Conservation (phyloP, 1,140 invertebrate species). For the Hyphantria cunea region DNA sequence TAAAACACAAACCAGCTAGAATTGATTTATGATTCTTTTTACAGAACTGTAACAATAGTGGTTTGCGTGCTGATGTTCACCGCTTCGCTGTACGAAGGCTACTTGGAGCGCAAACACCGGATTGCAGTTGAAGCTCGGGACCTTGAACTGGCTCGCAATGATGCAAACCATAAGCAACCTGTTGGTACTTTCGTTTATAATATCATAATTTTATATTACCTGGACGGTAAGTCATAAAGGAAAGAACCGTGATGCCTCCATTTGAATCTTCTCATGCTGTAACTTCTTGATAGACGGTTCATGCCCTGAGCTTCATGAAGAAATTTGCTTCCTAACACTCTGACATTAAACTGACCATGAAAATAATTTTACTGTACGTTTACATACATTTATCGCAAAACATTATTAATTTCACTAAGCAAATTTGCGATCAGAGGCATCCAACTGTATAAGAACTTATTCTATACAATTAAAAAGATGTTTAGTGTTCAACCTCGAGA, state of each 20-base stretch:
- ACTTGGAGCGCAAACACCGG: conserved; percentile 60
- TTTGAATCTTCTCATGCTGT: background rate
- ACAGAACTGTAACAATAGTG: conserved; percentile 72
- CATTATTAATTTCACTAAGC: too few relatives aligned
- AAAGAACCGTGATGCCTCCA: background rate
- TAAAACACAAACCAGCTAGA: background rate
- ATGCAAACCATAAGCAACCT: conserved; percentile 55
- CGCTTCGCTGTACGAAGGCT: conserved; percentile 83
- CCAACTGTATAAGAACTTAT: too few relatives aligned
- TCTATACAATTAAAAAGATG: too few relatives aligned
- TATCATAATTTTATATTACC: conserved; percentile 11
- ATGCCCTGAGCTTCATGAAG: too few relatives aligned
- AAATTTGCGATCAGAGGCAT: too few relatives aligned
- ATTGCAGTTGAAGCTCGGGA: conserved; percentile 51
- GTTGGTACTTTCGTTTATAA: conserved; percentile 59
- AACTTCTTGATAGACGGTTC: background rate
- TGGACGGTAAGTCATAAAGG: background rate
- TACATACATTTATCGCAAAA: too few relatives aligned
- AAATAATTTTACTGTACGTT: too few relatives aligned
- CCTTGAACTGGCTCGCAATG: conserved; percentile 60
- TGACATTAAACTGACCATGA: too few relatives aligned
- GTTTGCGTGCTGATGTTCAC: conserved; percentile 82
- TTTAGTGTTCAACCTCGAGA: too few relatives aligned
- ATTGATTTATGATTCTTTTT: conserved; percentile 37
- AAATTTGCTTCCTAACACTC: too few relatives aligned